Base-by-base conservation (phyloP, 1,140 invertebrate species). In the Vollenhovia emeryi region DNA sequence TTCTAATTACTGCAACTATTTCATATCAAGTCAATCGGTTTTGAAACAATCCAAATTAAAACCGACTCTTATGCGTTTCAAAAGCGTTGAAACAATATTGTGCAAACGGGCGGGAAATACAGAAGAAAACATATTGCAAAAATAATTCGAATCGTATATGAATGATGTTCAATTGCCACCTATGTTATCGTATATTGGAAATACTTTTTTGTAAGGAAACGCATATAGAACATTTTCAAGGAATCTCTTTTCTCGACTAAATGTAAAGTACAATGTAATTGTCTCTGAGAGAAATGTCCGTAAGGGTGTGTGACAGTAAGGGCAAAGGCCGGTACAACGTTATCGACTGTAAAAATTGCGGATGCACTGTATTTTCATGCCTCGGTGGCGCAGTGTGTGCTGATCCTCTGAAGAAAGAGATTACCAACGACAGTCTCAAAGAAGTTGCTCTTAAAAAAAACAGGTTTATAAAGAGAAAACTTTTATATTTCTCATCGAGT, bases 241-340 rank as follows among this genome's bases (percentile, higher is more conserved):
- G 18, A 71, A 71, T 73, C 52, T 82, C 4, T 21, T 15, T 71
- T 73, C 2, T 82, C 78, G 66, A 82, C 27, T 33, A 82, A 52
- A 43, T 71, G n/a, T n/a, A n/a, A n/a, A n/a, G n/a, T n/a, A n/a
- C n/a, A n/a, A n/a, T n/a, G n/a, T n/a, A n/a, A 21, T 43, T 43
- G 43, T 43, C 1, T 24, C 13, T 71, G n/a, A 71, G 50, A 30
- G 6, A 11, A 43, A 15, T 55, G 40, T 43, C 48, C 4, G 3
- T 36, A n/a, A 57, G 5, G 3, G 18, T 79, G 40, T 79, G 40
- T 27, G 1, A 24, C 15, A 13, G 7, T 36, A 66, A 52, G n/a
- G 11, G 13, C 33, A 82, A 30, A 43, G 3, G 18, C 8, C 5
- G 50, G 5, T 82, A 45, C 21, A 71, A 27, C 13, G 3, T 71